Evolutionary conservation across 2,888 invertebrate genomes (phyloP), one percentile per base, ranked within the genome.

Genomic region (Augochlorella aurata): DNA sequence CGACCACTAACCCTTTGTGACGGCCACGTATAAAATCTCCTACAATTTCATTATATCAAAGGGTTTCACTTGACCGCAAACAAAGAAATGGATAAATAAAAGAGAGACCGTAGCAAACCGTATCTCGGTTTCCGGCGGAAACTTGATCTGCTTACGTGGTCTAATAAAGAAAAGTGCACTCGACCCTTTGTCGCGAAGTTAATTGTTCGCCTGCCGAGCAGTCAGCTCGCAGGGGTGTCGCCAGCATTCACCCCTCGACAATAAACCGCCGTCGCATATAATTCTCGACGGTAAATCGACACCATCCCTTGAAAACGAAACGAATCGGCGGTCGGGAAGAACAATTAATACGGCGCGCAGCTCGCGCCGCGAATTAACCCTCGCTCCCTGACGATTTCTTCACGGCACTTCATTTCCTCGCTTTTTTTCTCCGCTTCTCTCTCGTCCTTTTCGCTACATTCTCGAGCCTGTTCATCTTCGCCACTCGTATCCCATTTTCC

Each of bases 101-200:
- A 38, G 38, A 2, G 5, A 38, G 38, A 38, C 38, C 38, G 38
- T 38, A 38, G 3, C 38, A 14, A 14, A 7, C 14, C 7, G 24
- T 24, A 8, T 1, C 9, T 2, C 29, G 16, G 24, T 9, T 18
- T 61, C 38, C 44, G 16, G 21, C 14, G 29, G 24, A 52, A 72
- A 45, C 38, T 12, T 24, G 52, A 68, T 81, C 76, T 73, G 73
- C 73, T 77, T 73, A 73, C 73, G 73, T 70, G 52, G 66, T 67
- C 74, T 78, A 68, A 81, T 81, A 78, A 74, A 58, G 74, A 82
- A 80, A 80, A 78, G 73, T 80, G 63, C 67, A 24, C 70, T 49
- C 38, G 45, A 9, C 29, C 24, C 68, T 81, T 74, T 74, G 74
- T 69, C 77, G 50, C 68, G 67, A n/a, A 47, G 49, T 72, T 80